Conservation (phyloP, 1,140 invertebrate genomes). For the Nasonia giraulti region DNA sequence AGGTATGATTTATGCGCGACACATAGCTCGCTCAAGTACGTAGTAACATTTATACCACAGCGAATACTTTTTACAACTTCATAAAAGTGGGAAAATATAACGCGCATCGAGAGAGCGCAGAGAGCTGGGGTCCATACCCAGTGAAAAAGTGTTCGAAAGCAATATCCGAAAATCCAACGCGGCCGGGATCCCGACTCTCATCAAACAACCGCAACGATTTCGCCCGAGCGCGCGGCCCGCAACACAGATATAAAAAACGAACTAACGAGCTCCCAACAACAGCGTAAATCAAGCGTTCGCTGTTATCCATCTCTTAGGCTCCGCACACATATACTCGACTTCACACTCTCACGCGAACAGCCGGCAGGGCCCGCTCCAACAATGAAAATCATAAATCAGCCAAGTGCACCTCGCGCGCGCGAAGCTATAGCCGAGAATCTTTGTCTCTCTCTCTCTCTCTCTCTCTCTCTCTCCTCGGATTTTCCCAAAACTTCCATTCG, state of each 20-base stretch:
- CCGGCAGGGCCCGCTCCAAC: not conserved
- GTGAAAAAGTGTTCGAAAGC: not conserved
- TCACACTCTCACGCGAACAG: not conserved
- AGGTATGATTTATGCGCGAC: not conserved
- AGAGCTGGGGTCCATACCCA: too few relatives aligned
- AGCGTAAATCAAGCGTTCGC: slow-evolving; percentile 25
- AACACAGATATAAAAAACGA: slow-evolving; percentile 1
- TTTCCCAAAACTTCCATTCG: not conserved
- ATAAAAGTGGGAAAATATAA: not conserved
- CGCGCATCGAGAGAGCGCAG: not conserved
- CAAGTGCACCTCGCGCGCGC: not conserved
- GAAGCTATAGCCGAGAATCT: not conserved
- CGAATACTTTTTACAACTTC: not conserved
- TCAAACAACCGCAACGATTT: slow-evolving; percentile 1
- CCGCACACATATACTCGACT: not conserved
- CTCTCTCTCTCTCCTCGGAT: not conserved
- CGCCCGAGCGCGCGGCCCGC: not conserved
- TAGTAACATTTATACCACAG: not conserved
- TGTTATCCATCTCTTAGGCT: not conserved
- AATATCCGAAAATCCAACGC: not conserved
- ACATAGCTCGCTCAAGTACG: not conserved
- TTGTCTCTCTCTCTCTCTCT: not conserved
- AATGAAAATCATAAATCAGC: slow-evolving; percentile 43
- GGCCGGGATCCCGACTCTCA: not conserved
- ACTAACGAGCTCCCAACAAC: slow-evolving; percentile 2